Evolutionary conservation across 1,140 invertebrate species (phyloP), one percentile per base, ranked within the genome.

Genomic region (Ceratoteleas bidentatus): DNA sequence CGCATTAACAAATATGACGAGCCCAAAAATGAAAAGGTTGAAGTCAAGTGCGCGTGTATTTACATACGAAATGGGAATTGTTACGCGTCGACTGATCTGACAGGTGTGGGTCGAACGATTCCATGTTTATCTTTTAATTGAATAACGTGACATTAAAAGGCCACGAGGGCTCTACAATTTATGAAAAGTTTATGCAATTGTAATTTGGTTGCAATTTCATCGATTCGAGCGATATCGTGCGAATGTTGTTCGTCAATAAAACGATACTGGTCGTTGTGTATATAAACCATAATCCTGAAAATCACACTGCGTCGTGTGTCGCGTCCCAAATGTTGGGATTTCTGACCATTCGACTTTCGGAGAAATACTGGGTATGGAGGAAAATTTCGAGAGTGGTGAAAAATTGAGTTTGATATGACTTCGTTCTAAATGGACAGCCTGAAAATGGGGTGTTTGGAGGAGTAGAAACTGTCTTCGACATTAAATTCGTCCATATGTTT

Each of bases 91-190:
- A 56, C 62, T 14, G 14, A 76, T 11, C 16, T 50, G 50, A 77
- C 36, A 69, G 50, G 50, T 53, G 47, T 78, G 52, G 58, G 11
- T 38, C 10, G 52, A 34, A 72, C 66, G 58, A 53, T 45, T 72
- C 53, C 43, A 60, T 58, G 64, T 70, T 69, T 16, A 77, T 64
- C 58, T 61, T 77, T 62, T 69, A 57, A 76, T 76, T 61, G 53
- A 76, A 61, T 76, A 36, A 68, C 1, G 24, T 68, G 47, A 13
- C 56, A 54, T 47, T 62, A 58, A 62, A 72, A 72, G 69, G 69
- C 54, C 40, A 33, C 53, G n/a, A 15, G 11, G 10, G 14, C n/a
- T 36, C 24, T 15, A 33, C 33, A 58, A 40, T 32, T 47, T 43
- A 15, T 70, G 13, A 60, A 43, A 61, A 15, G 47, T 61, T 70